Evolutionary conservation across 1,140 invertebrate genomes (phyloP).

Genomic region (Choristoneura fumiferana): DNA sequence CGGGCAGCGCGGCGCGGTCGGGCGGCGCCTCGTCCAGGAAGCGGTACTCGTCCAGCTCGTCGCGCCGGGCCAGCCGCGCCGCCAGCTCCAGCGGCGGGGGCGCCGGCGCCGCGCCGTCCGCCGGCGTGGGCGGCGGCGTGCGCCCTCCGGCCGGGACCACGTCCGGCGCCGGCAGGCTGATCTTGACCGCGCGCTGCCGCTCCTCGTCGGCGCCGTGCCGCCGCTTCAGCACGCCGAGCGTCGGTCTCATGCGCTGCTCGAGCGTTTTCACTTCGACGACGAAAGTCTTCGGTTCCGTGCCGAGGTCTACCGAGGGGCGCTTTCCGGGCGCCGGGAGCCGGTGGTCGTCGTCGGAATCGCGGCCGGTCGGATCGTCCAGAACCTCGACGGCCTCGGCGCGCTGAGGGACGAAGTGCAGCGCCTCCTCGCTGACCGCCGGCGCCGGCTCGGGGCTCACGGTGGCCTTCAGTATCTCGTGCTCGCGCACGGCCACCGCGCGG

Average conservation of each 20-base stretch:
- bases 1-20: conserved; percentile 49
- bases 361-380: not conserved
- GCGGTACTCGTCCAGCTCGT: conserved; percentile 57
- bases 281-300: conserved; percentile 64
- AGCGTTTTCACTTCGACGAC: conserved; percentile 60
- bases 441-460: conserved; percentile 68
- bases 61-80: conserved; percentile 36
- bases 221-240: conserved; percentile 64
- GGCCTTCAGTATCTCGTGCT: conserved; percentile 77
- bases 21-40: conserved; percentile 57
- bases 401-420: conserved; percentile 39
- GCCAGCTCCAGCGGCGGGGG: conserved; percentile 32
- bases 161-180: conserved; percentile 43
- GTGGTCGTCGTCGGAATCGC: conserved; percentile 78
- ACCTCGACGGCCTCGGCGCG: conserved; percentile 39
- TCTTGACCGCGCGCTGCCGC: conserved; percentile 39
- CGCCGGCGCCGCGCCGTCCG: conserved; percentile 24
- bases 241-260: conserved; percentile 61
- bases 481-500: conserved; percentile 80
- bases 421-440: conserved; percentile 52
- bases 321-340: conserved; percentile 41
- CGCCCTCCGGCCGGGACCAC: conserved; percentile 40
- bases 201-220: conserved; percentile 35
- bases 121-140: conserved; percentile 45
- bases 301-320: conserved; percentile 42